A percentile compares a stretch with the other conserved stretches of the same genome.
Evolutionary conservation across 2,797 vertebrate species (phyloP).

Genomic region (Rachycentron canadum): DNA sequence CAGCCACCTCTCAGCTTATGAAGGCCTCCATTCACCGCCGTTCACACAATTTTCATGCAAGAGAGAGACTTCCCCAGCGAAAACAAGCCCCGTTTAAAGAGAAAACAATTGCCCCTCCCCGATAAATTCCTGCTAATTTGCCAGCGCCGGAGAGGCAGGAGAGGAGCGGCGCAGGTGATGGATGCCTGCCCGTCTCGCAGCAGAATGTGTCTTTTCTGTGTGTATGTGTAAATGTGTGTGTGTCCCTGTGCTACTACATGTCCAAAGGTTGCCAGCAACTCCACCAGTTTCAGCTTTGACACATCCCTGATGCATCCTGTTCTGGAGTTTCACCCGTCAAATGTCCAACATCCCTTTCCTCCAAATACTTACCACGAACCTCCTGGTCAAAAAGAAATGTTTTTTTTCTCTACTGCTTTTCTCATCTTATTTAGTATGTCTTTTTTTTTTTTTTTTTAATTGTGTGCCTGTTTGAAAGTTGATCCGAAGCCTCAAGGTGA

Average conservation of each 20-base stretch:
- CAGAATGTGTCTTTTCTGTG: constrained; percentile 36
- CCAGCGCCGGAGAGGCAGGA: constrained; percentile 53
- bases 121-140: constrained; percentile 79
- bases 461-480: constrained; percentile 33
- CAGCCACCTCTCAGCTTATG: constrained; percentile 75
- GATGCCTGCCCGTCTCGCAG: constrained; percentile 70
- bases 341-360: constrained; percentile 69
- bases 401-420: constrained; percentile 24
- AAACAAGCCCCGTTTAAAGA: constrained; percentile 81
- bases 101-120: constrained; percentile 81
- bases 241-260: constrained; percentile 47
- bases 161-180: constrained; percentile 64
- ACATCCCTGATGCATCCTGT: constrained; percentile 77
- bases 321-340: constrained; percentile 67
- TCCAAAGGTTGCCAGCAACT: constrained; percentile 61
- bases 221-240: constrained; percentile 31
- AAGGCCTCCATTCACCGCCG: constrained; percentile 82
- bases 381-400: constrained; percentile 35
- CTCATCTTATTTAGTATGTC: constrained; percentile 3
- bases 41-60: constrained; percentile 76
- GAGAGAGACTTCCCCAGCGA: constrained; percentile 70
- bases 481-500: constrained; percentile 17
- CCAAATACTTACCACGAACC: constrained; percentile 46
- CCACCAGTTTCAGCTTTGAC: constrained; percentile 70
- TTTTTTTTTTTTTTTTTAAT: constrained; percentile 19